Evolutionary conservation across 2,888 invertebrate genomes (phyloP).

Genomic region (Tetragonisca angustula): DNA sequence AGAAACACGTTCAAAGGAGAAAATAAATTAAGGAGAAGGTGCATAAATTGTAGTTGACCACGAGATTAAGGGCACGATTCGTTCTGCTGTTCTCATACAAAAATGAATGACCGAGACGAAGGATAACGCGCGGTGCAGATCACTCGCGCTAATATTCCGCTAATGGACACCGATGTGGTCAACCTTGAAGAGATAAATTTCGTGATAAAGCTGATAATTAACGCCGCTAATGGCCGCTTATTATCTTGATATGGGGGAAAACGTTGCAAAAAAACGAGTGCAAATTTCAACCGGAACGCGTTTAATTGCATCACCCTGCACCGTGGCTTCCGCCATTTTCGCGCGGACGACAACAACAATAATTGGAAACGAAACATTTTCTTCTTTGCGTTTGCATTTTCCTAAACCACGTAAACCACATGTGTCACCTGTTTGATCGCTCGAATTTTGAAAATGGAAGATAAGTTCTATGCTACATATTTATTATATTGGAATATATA

Average conservation of each 20-base stretch:
- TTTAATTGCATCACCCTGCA: conserved; percentile 21
- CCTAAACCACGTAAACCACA: too few relatives aligned
- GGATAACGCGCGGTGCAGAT: conserved; percentile 14
- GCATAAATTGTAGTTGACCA: not conserved
- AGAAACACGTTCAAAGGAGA: not conserved
- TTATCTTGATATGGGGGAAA: conserved; percentile 41
- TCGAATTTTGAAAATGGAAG: not conserved
- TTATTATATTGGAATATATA: not conserved
- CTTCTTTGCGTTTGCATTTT: not conserved
- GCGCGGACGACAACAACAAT: not conserved
- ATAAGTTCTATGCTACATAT: not conserved
- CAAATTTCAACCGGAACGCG: conserved; percentile 29
- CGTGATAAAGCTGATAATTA: conserved; percentile 55
- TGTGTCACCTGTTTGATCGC: too few relatives aligned
- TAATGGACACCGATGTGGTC: conserved; percentile 40
- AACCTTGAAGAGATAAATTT: conserved; percentile 59
- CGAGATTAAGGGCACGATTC: not conserved
- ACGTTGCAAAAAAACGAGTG: conserved; percentile 36
- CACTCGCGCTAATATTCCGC: conserved; percentile 28
- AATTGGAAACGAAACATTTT: conserved; percentile 10
- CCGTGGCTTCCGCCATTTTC: conserved; percentile 11
- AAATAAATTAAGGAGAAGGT: not conserved
- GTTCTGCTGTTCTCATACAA: conserved; percentile 5
- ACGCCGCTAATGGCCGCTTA: conserved; percentile 44
- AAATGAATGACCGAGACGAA: conserved; percentile 28